Conservation (phyloP, 2,888 invertebrate species). For the Cephus pulcher region DNA sequence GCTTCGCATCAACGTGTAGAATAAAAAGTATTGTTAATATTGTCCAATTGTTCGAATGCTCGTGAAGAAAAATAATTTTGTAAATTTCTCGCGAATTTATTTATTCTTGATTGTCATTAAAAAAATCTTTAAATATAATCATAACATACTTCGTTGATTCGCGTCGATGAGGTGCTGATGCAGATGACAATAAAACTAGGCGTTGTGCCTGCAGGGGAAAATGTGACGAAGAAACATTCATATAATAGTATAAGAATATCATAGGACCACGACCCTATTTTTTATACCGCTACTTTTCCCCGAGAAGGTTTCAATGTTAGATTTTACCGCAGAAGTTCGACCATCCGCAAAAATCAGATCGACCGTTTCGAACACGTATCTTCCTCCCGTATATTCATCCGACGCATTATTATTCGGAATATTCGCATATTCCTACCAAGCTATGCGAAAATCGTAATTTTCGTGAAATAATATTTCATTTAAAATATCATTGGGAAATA, state of each 20-base stretch:
- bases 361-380: not conserved
- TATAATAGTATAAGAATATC: conserved; percentile 30
- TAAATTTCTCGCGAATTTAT: not conserved
- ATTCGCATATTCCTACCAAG: not conserved
- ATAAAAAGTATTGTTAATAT: not conserved
- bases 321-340: not conserved
- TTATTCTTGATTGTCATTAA: not conserved
- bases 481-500: too few species aligned
- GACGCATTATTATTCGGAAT: not conserved
- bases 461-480: too few species aligned
- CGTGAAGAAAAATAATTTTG: too few species aligned
- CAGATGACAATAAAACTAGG: conserved; percentile 48
- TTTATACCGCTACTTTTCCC: not conserved
- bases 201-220: conserved; percentile 20
- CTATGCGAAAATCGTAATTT: not conserved
- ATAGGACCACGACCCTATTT: not conserved
- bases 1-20: not conserved
- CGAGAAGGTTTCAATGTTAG: not conserved
- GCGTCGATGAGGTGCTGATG: conserved; percentile 37
- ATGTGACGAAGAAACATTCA: conserved; percentile 49
- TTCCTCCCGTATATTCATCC: not conserved
- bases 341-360: not conserved
- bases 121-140: not conserved
- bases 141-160: conserved; percentile 25
- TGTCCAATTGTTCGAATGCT: too few species aligned